These are phyloP conservation scores for Lepidostoma basale DNA, from an alignment of 1,140 invertebrate species.

Conservation along the genomic window DNA sequence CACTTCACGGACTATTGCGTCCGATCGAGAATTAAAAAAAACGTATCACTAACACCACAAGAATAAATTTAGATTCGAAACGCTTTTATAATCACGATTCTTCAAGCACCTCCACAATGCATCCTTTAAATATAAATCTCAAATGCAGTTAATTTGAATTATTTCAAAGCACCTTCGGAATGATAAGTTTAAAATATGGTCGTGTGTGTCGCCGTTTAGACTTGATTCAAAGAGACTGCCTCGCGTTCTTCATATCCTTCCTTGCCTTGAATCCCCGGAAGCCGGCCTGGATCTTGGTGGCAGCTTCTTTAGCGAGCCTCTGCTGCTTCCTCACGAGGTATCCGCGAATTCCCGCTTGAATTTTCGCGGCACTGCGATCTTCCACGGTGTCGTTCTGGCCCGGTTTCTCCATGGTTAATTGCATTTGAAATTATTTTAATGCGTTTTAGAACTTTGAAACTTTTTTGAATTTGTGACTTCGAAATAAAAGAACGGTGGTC, in stretches of 20 bases:
- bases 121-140: conserved; percentile 2
- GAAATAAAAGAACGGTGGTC: not conserved
- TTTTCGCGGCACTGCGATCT: conserved; percentile 73
- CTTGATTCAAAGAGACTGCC: not conserved
- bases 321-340: conserved; percentile 70
- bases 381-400: conserved; percentile 50
- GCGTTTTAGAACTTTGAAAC: not conserved
- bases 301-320: conserved; percentile 61
- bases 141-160: conserved; percentile 20
- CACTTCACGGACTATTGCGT: not conserved
- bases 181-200: conserved; percentile 18
- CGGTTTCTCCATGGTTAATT: conserved; percentile 23
- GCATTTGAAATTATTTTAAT: not conserved
- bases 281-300: conserved; percentile 67
- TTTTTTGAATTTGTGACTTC: not conserved
- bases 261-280: conserved; percentile 65
- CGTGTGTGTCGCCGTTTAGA: not conserved
- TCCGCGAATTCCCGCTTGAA: conserved; percentile 76
- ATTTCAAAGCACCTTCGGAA: conserved; percentile 26
- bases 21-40: conserved; percentile 17
- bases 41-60: not conserved
- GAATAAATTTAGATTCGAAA: conserved; percentile 16
- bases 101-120: not conserved
- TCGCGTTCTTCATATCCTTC: conserved; percentile 53
- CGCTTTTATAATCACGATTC: not conserved